phyloP scores from a whole-genome alignment of 2,797 vertebrate species.

The Acipenser ruthenus region DNA sequence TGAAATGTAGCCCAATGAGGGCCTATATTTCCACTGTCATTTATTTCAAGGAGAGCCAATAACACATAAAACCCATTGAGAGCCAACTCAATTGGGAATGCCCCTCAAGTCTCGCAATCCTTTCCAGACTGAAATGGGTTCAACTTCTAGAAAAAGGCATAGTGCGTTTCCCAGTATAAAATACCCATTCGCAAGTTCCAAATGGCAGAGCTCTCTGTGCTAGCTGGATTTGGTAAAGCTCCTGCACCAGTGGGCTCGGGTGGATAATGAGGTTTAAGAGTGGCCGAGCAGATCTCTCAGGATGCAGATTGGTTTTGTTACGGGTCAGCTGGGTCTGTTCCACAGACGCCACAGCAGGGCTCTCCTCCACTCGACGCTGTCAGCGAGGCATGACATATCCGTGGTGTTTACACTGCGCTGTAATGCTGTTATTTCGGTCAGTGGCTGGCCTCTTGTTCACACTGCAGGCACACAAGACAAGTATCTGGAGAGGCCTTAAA shows the following conservation, averaged over 20 bases:
- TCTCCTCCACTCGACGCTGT: constrained; percentile 36
- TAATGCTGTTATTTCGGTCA: constrained; percentile 51
- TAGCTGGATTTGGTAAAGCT: constrained; percentile 2
- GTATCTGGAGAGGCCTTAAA: too few species aligned
- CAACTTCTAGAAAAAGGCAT: neutral
- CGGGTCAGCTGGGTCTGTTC: neutral
- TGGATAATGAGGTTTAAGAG: constrained; percentile 5
- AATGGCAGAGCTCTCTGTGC: neutral
- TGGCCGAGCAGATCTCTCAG: constrained; percentile 1
- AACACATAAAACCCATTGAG: too few species aligned
- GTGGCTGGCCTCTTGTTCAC: constrained; percentile 16
- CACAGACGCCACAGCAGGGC: constrained; percentile 5
- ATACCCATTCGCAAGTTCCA: neutral
- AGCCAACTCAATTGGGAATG: too few species aligned
- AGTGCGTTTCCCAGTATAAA: neutral
- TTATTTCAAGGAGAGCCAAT: too few species aligned
- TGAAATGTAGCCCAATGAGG: too few species aligned
- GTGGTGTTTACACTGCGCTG: constrained; percentile 41
- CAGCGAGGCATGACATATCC: constrained; percentile 52
- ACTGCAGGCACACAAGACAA: too few species aligned
- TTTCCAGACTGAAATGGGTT: too few species aligned
- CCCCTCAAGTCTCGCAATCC: too few species aligned
- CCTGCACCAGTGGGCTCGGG: constrained; percentile 7
- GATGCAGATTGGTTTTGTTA: neutral
- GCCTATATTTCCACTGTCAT: too few species aligned